Evolutionary conservation across 1,140 invertebrate species (phyloP), one percentile per base, ranked within the genome.

Genomic region (Cherax quadricarinatus): DNA sequence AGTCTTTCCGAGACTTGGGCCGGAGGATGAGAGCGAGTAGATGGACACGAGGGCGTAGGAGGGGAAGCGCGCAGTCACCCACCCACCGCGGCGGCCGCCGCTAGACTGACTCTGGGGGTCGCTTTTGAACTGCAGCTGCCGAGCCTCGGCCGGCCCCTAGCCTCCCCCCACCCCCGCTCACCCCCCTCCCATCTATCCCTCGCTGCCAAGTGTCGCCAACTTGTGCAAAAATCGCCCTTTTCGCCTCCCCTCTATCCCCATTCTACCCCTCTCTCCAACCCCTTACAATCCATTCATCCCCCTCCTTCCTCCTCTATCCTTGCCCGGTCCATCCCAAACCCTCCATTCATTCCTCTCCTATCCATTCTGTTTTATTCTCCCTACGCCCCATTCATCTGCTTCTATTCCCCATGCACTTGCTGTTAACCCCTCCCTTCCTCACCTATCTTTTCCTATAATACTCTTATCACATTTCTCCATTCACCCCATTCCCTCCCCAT

Each of bases 51-150:
- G 14, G n/a, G 70, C 70, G 70, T 24, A n/a, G 6, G 70, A 75
- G 21, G 70, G 14, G 30, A 0, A 14, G 70, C 6, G 70, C 6
- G 70, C 0, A n/a, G 6, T 24, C 70, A 30, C 24, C 70, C 70
- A 24, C 70, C 21, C 70, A 30, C 70, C 70, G n/a, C 70, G 70
- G 18, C n/a, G 70, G 24, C 70, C 24, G 70, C 70, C 24, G 6
- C 70, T 75, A 75, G 70, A 75, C 70, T 75, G 70, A 24, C 70
- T 75, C 70, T 75, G 24, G 70, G 70, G 70, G 70, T 75, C 70
- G 70, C 70, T 75, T 75, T 75, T 75, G 70, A 75, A 75, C 70
- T 75, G 70, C 21, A n/a, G 70, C n/a, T 21, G 6, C 70, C n/a
- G n/a, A 30, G 6, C 70, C 70, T 57, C 53, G 53, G 53, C 53